Conservation (phyloP, 2,888 invertebrate species). For the Diadegma fenestrale region DNA sequence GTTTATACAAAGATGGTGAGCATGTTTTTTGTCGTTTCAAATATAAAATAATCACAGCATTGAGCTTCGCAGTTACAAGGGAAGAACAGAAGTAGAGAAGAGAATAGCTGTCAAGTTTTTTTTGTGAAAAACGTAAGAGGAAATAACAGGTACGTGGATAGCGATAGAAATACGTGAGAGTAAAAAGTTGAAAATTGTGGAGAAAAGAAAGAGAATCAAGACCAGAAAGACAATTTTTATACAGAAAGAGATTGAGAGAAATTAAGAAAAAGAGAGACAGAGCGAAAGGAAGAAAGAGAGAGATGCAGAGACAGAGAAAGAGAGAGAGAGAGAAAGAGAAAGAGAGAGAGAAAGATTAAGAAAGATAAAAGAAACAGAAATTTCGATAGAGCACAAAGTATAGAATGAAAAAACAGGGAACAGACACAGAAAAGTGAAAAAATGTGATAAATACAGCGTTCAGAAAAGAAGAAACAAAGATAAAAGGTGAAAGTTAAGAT, state of each 20-base stretch:
- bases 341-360: neutral
- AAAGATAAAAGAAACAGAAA: constrained; percentile 5
- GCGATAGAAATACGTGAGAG: constrained; percentile 19
- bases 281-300: constrained; percentile 23
- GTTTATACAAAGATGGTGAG: constrained; percentile 39
- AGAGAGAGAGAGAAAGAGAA: neutral
- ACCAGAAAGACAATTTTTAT: neutral
- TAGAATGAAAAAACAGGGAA: constrained; percentile 4
- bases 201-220: neutral
- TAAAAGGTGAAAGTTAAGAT: constrained; percentile 38
- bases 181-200: constrained; percentile 13
- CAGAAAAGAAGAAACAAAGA: constrained; percentile 13
- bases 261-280: neutral
- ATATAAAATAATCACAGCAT: constrained; percentile 70
- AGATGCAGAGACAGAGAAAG: neutral
- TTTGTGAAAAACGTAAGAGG: constrained; percentile 42
- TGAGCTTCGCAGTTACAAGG: constrained; percentile 66
- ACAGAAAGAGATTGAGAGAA: constrained; percentile 40
- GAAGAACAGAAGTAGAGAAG: constrained; percentile 41
- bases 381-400: constrained; percentile 6
- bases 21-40: constrained; percentile 44
- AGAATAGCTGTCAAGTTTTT: constrained; percentile 25
- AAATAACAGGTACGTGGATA: constrained; percentile 30
- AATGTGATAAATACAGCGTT: neutral
- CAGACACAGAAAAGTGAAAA: neutral